Conservation (phyloP, 2,113 vertebrate species). For the Hassar affinis region DNA sequence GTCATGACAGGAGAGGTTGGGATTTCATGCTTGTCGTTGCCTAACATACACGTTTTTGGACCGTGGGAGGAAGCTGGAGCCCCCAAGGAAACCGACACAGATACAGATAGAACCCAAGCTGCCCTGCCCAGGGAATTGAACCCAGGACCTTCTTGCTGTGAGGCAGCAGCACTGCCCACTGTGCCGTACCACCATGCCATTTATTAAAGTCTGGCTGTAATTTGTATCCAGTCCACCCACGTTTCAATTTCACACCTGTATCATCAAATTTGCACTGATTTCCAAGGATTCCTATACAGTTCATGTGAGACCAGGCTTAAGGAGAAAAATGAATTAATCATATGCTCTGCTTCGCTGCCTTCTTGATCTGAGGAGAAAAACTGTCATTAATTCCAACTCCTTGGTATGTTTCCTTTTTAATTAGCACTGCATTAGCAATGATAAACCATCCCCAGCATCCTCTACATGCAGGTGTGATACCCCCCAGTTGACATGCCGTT, state of each 20-base stretch:
- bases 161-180: no score
- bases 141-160: no score
- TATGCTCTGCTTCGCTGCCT: conserved; percentile 18
- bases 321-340: conserved; percentile 33
- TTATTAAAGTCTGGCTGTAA: background rate
- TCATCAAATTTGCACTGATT: conserved; percentile 15
- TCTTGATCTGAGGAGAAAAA: conserved; percentile 32
- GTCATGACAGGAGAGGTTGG: no score
- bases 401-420: conserved; percentile 62
- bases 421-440: conserved; percentile 70
- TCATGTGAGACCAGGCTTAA: conserved; percentile 15
- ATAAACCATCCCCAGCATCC: conserved; percentile 54
- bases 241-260: conserved; percentile 15
- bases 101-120: no score
- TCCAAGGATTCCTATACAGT: conserved; percentile 18
- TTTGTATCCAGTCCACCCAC: background rate
- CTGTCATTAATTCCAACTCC: conserved; percentile 59
- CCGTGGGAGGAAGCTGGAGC: no score
- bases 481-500: conserved; percentile 42
- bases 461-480: conserved; percentile 59
- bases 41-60: no score
- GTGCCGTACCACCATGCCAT: no score
- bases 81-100: no score
- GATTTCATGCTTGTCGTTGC: no score
- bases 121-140: no score